Evolutionary conservation across 2,797 vertebrate genomes (phyloP).

Genomic region (Odontamblyopus lacepedii): DNA sequence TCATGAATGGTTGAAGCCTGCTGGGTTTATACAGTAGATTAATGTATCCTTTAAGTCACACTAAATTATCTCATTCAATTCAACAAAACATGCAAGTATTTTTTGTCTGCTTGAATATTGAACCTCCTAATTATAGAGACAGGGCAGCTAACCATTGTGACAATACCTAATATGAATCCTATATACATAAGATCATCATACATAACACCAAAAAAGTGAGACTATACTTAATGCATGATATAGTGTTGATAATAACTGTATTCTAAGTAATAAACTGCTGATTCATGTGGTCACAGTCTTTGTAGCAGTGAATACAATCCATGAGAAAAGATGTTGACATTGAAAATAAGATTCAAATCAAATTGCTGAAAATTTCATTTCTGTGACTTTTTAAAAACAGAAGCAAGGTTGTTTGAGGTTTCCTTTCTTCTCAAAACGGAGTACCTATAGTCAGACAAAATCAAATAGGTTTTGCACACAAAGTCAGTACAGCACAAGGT

Average conservation of each 20-base stretch:
- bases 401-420: constrained; percentile 11
- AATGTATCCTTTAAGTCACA: too few relatives aligned
- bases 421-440: constrained; percentile 36
- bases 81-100: not conserved
- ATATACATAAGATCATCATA: not conserved
- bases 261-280: constrained; percentile 14
- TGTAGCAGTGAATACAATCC: constrained; percentile 36
- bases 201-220: not conserved
- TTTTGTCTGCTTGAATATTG: too few relatives aligned
- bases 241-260: constrained; percentile 57
- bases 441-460: constrained; percentile 19
- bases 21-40: too few relatives aligned
- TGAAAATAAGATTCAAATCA: constrained; percentile 1
- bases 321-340: constrained; percentile 34
- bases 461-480: constrained; percentile 26
- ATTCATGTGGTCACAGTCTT: constrained; percentile 41
- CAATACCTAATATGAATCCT: not conserved
- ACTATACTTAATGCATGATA: constrained; percentile 24
- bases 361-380: constrained; percentile 26
- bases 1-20: not conserved
- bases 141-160: too few relatives aligned
- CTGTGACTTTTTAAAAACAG: constrained; percentile 6
- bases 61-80: not conserved
- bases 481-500: constrained; percentile 46
- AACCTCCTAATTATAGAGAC: too few relatives aligned